These are phyloP conservation scores for Andricus quercusramuli DNA, from an alignment of 2,888 invertebrate genomes.

Conservation along the genomic window DNA sequence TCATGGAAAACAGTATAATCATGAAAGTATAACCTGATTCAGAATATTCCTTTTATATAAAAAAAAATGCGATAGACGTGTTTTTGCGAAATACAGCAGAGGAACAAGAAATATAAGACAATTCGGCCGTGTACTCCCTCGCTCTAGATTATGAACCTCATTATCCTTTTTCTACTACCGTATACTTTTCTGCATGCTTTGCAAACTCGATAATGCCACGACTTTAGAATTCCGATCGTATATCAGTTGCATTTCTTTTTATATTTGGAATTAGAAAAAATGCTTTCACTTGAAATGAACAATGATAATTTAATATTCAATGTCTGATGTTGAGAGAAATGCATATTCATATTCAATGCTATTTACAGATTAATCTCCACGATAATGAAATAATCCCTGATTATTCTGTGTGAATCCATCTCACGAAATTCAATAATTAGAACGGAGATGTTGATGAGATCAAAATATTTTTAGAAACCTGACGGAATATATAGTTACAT, in stretches of 20 bases:
- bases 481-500: too few species aligned
- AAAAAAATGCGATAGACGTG: conserved; percentile 7
- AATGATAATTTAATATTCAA: background rate
- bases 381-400: too few species aligned
- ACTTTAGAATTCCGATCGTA: conserved; percentile 13
- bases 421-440: too few species aligned
- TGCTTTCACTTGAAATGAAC: background rate
- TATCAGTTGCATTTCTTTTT: conserved; percentile 12
- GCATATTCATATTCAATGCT: too few species aligned
- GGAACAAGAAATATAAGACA: conserved; percentile 29
- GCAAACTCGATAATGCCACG: conserved; percentile 14
- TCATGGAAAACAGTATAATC: background rate
- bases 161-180: conserved; percentile 26
- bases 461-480: too few species aligned
- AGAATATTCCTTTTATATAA: background rate
- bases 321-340: background rate
- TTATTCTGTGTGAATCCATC: too few species aligned
- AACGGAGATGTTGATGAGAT: too few species aligned
- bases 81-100: conserved; percentile 9
- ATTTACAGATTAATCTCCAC: too few species aligned
- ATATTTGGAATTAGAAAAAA: conserved; percentile 10
- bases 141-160: conserved; percentile 38
- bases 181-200: conserved; percentile 37
- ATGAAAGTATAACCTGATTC: background rate
- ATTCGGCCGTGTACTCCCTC: conserved; percentile 1